phyloP scores from a whole-genome alignment of 2,113 vertebrate genomes.

The Peromyscus polionotus region DNA sequence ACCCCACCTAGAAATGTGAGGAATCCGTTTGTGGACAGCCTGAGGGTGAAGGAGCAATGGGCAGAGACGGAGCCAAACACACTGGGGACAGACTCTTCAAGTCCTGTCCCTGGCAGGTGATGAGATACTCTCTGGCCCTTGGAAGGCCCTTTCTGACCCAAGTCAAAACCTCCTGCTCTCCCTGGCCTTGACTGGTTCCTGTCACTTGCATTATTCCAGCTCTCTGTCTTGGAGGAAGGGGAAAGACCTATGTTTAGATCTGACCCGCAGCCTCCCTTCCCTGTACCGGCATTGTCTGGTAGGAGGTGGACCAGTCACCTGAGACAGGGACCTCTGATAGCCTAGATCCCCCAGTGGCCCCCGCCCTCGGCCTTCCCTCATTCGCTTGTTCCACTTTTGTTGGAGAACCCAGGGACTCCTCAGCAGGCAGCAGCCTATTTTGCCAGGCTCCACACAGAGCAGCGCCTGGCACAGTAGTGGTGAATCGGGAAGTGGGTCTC shows the following conservation, averaged over 20 bases:
- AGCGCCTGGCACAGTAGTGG: background rate
- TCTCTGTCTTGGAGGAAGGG: background rate
- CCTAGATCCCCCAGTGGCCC: background rate
- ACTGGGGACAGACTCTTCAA: background rate
- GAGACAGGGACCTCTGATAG: background rate
- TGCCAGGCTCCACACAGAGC: constrained; percentile 73
- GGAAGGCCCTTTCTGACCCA: background rate
- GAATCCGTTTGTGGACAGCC: background rate
- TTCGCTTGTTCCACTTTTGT: constrained; percentile 59
- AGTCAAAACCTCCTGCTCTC: background rate
- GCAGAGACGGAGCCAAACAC: background rate
- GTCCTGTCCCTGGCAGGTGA: background rate
- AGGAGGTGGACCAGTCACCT: background rate
- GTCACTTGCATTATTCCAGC: background rate
- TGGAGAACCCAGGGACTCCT: constrained; percentile 22
- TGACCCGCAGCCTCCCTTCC: background rate
- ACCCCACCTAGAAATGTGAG: background rate
- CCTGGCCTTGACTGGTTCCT: background rate
- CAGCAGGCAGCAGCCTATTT: constrained; percentile 68
- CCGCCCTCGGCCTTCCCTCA: background rate
- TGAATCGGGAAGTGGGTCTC: constrained; percentile 63
- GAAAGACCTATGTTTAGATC: background rate
- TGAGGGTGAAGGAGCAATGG: no score
- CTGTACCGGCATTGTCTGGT: background rate
- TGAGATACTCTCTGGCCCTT: no score